Evolutionary conservation across 2,113 vertebrate genomes (phyloP).

Genomic region (Lonchura striata): DNA sequence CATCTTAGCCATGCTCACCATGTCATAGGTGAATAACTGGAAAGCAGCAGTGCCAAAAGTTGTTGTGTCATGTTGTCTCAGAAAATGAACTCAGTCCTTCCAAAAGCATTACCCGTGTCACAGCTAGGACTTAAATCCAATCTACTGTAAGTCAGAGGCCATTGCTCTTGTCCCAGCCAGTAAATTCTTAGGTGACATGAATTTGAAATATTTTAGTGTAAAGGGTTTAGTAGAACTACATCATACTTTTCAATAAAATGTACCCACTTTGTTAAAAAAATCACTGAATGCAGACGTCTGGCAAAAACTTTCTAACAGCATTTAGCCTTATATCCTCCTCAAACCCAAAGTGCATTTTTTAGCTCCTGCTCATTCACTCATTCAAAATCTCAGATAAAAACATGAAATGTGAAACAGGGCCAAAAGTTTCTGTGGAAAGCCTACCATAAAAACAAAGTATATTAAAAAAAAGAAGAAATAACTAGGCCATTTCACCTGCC

Average conservation of each 20-base stretch:
- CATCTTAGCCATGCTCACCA: not conserved
- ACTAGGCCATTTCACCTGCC: not conserved
- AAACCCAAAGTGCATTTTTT: not conserved
- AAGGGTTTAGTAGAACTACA: not conserved
- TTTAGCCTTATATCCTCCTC: not conserved
- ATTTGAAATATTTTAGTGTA: not conserved
- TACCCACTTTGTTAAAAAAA: not conserved
- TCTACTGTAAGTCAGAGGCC: not conserved
- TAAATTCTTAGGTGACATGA: not conserved
- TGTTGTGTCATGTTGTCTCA: not conserved
- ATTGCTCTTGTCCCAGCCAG: not conserved
- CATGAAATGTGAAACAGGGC: not conserved
- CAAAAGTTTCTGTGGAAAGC: not conserved
- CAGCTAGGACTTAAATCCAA: not conserved
- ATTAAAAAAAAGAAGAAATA: not conserved
- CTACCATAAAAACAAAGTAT: not conserved
- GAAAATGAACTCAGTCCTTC: not conserved
- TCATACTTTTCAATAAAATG: slow-evolving; percentile 2
- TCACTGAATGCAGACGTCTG: not conserved
- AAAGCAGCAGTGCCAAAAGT: not conserved
- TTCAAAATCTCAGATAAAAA: not conserved
- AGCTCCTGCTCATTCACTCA: not conserved
- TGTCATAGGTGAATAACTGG: not conserved
- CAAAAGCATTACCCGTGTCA: not conserved
- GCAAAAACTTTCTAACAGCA: not conserved